These are phyloP conservation scores for Oreochromis spilurus DNA, from an alignment of 2,113 vertebrate species.

Conservation along the genomic window DNA sequence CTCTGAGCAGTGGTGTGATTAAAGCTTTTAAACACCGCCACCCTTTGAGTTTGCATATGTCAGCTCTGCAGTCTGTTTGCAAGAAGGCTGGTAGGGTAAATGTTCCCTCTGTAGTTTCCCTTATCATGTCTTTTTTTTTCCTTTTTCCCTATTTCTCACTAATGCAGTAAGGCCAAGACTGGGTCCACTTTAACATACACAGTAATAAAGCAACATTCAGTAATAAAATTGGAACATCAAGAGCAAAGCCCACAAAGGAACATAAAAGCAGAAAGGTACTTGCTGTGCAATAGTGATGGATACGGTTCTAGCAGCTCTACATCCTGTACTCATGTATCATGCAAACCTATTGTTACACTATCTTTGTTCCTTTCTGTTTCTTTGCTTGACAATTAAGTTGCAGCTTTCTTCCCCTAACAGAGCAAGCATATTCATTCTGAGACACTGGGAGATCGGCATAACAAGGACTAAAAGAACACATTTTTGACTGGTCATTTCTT, in stretches of 20 bases:
- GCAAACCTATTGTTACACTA: neutral
- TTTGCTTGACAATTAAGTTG: neutral
- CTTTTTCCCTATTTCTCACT: neutral
- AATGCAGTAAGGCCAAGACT: constrained; percentile 10
- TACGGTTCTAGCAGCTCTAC: neutral
- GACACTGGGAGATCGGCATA: neutral
- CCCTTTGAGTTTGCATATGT: constrained; percentile 65
- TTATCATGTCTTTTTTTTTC: neutral
- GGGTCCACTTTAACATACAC: constrained; percentile 5
- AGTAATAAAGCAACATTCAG: constrained; percentile 12
- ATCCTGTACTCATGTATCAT: neutral
- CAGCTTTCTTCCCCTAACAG: neutral
- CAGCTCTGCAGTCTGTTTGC: constrained; percentile 47
- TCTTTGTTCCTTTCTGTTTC: neutral
- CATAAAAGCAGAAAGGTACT: neutral
- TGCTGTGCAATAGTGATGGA: neutral
- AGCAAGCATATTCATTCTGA: neutral
- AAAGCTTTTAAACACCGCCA: constrained; percentile 72
- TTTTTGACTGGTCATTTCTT: neutral
- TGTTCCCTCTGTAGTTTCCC: constrained; percentile 3
- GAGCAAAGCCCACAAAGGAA: constrained; percentile 11
- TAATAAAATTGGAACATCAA: constrained; percentile 42
- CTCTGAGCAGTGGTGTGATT: constrained; percentile 63
- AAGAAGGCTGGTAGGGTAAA: neutral
- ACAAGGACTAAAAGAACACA: neutral